These are phyloP conservation scores for Planiliza haematocheilus DNA, from an alignment of 2,113 vertebrate species.

Conservation along the genomic window DNA sequence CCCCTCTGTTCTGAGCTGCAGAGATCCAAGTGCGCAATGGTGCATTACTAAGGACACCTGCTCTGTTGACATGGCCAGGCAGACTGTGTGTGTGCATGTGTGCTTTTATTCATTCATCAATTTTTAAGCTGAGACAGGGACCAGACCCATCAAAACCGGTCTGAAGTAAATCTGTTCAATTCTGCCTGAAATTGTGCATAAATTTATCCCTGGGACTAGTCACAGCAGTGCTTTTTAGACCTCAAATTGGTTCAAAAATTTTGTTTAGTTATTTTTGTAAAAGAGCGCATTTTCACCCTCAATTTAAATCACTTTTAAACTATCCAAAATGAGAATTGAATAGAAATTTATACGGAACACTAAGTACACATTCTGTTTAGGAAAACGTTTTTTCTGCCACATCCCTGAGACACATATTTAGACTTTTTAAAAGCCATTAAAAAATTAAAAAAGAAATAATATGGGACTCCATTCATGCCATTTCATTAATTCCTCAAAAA, in stretches of 20 bases:
- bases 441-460: background rate
- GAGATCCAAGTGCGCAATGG: conserved; percentile 75
- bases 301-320: background rate
- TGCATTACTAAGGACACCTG: conserved; percentile 81
- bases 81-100: conserved; percentile 49
- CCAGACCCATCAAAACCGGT: conserved; percentile 62
- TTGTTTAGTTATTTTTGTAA: background rate
- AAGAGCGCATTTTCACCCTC: background rate
- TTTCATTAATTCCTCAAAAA: conserved; percentile 69
- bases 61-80: conserved; percentile 76
- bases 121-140: conserved; percentile 61
- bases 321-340: background rate
- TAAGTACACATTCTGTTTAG: conserved; percentile 4
- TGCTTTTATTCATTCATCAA: conserved; percentile 67
- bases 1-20: conserved; percentile 67
- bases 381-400: conserved; percentile 1
- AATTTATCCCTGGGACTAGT: conserved; percentile 40
- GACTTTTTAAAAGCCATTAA: conserved; percentile 6
- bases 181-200: conserved; percentile 46
- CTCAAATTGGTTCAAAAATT: conserved; percentile 9
- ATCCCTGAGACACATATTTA: conserved; percentile 14
- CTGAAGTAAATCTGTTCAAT: conserved; percentile 56
- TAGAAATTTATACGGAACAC: background rate
- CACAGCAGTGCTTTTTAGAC: conserved; percentile 15
- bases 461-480: conserved; percentile 30